Conservation (phyloP, 2,113 vertebrate species). For the Toxotes chatareus region DNA sequence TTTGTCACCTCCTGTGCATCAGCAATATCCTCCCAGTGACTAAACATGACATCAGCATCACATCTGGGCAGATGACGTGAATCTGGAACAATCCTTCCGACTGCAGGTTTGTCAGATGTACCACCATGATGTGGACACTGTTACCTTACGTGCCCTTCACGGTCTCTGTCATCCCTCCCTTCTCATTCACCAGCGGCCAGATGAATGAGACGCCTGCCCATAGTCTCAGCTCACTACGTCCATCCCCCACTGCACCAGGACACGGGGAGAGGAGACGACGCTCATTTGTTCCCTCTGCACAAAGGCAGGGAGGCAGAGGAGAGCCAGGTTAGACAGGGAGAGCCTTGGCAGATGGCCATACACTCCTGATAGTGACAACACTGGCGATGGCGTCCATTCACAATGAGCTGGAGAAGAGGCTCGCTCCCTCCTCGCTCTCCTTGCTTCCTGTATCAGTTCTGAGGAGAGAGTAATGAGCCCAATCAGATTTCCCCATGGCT, state of each 20-base stretch:
- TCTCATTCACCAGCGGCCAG: conserved; percentile 60
- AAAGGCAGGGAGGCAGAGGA: conserved; percentile 58
- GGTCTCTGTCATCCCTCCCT: conserved; percentile 62
- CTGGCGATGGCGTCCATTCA: conserved; percentile 60
- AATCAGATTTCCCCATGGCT: conserved; percentile 80
- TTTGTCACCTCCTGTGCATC: neutral
- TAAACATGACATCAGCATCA: neutral
- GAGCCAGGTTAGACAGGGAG: conserved; percentile 70
- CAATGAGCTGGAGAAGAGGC: conserved; percentile 51
- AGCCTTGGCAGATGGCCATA: conserved; percentile 70
- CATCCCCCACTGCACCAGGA: conserved; percentile 47
- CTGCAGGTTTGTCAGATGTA: conserved; percentile 29
- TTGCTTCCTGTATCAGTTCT: conserved; percentile 65
- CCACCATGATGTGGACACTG: conserved; percentile 32
- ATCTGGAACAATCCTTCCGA: conserved; percentile 3
- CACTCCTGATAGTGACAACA: conserved; percentile 64
- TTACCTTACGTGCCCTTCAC: conserved; percentile 73
- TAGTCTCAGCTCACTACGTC: conserved; percentile 55
- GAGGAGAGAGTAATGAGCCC: conserved; percentile 83
- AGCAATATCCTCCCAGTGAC: neutral
- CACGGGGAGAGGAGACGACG: conserved; percentile 44
- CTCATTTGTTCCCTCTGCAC: conserved; percentile 72
- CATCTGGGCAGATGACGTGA: neutral
- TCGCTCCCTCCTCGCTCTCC: conserved; percentile 9
- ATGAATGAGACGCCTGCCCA: conserved; percentile 71